phyloP scores from a whole-genome alignment of 2,888 invertebrate genomes.

The Scaptomyza reducta region DNA sequence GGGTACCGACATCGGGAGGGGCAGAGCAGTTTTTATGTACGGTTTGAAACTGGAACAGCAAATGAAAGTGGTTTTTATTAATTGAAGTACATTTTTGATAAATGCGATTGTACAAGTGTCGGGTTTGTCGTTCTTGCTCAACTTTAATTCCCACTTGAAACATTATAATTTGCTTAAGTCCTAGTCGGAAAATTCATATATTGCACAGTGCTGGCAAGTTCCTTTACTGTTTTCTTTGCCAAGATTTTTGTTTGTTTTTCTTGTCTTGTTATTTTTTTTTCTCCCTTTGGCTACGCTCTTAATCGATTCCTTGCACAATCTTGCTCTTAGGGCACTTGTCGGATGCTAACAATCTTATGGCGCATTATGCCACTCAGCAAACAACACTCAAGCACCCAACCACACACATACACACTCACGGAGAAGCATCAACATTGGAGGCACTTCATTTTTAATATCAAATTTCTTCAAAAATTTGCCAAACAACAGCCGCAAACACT shows the following conservation, averaged over 20 bases:
- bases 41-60: slow-evolving; percentile 59
- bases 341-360: slow-evolving; percentile 30
- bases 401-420: slow-evolving; percentile 3
- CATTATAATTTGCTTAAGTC: slow-evolving; percentile 14
- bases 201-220: slow-evolving; percentile 1
- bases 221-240: not conserved
- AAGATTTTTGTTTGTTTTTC: slow-evolving; percentile 9
- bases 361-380: slow-evolving; percentile 57
- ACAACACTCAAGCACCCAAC: slow-evolving; percentile 29
- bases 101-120: slow-evolving; percentile 29
- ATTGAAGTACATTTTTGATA: slow-evolving; percentile 55
- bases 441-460: slow-evolving; percentile 73
- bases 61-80: slow-evolving; percentile 62
- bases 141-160: slow-evolving; percentile 22
- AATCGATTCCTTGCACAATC: slow-evolving; percentile 24
- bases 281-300: not conserved
- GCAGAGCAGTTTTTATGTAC: slow-evolving; percentile 5
- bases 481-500: slow-evolving; percentile 77
- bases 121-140: slow-evolving; percentile 5
- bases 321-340: slow-evolving; percentile 11
- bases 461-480: slow-evolving; percentile 60
- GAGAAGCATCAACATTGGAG: slow-evolving; percentile 23
- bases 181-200: not conserved
- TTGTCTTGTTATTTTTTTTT: not conserved
- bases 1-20: not conserved